Percentiles rank a stretch among this genome's conserved stretches.
Evolutionary conservation across 1,140 invertebrate species (phyloP).

Genomic region (Drosophila tropicalis): DNA sequence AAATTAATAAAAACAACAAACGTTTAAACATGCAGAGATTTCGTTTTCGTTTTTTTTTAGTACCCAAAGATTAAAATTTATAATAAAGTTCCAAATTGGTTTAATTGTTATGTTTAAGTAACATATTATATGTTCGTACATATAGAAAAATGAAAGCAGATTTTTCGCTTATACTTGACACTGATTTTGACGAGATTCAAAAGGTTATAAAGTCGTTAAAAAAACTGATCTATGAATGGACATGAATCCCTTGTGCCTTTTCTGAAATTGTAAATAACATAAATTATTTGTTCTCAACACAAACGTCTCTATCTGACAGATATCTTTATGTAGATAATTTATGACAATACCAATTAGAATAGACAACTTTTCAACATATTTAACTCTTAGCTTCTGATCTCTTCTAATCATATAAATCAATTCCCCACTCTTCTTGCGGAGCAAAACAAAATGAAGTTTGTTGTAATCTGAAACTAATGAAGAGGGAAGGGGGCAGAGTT

Average conservation of each 20-base stretch:
- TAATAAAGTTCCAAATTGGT: background rate
- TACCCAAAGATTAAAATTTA: background rate
- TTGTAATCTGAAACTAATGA: constrained; percentile 40
- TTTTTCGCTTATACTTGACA: too few relatives aligned
- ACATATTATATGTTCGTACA: background rate
- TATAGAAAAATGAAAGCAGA: too few relatives aligned
- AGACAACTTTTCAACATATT: constrained; percentile 4
- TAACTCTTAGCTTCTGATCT: constrained; percentile 29
- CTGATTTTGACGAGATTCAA: too few relatives aligned
- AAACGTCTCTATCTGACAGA: constrained; percentile 45
- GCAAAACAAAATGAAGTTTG: constrained; percentile 26
- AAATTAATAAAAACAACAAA: constrained; percentile 1
- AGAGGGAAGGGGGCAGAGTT: constrained; percentile 1
- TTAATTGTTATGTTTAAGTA: background rate
- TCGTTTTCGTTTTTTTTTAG: background rate
- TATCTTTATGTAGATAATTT: constrained; percentile 42
- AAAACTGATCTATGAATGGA: too few relatives aligned
- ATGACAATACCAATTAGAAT: constrained; percentile 67
- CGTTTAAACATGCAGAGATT: background rate
- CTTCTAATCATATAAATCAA: constrained; percentile 30
- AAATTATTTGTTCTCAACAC: too few relatives aligned
- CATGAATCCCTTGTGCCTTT: too few relatives aligned
- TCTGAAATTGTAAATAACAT: too few relatives aligned
- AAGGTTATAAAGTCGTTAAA: too few relatives aligned
- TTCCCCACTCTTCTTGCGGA: background rate